A percentile compares a stretch with the other conserved stretches of the same genome.
These are phyloP conservation scores for Polymixis flavicincta DNA, from an alignment of 2,888 invertebrate species.

Conservation along the genomic window DNA sequence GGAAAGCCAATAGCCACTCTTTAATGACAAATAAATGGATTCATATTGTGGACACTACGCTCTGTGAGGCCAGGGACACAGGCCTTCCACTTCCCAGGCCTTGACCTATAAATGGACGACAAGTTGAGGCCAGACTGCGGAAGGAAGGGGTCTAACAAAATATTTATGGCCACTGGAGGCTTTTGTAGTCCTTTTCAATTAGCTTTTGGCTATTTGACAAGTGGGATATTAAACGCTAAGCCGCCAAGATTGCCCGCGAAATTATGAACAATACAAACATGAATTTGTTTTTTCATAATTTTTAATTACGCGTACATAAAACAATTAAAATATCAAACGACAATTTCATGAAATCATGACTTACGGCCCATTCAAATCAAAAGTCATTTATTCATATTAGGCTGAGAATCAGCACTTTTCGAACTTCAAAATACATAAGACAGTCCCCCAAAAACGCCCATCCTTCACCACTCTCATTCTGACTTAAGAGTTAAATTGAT, in stretches of 20 bases:
- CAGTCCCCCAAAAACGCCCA: too few relatives aligned
- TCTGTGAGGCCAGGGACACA: slow-evolving; percentile 60
- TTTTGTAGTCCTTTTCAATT: slow-evolving; percentile 47
- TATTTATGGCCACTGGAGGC: slow-evolving; percentile 35
- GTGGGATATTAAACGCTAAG: background rate
- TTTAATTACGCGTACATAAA: too few relatives aligned
- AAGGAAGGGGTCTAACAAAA: slow-evolving; percentile 42
- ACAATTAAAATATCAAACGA: background rate
- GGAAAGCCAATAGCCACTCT: slow-evolving; percentile 39
- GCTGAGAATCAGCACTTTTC: too few relatives aligned
- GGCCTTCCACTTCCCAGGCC: slow-evolving; percentile 52
- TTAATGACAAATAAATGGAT: slow-evolving; percentile 48
- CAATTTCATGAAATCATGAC: background rate
- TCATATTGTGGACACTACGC: slow-evolving; percentile 40
- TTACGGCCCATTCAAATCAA: too few relatives aligned
- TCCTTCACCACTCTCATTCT: too few relatives aligned
- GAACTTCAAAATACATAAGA: too few relatives aligned
- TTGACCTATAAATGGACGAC: slow-evolving; percentile 60
- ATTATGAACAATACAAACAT: background rate
- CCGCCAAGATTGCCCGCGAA: background rate
- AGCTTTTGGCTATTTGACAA: slow-evolving; percentile 17
- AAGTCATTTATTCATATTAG: too few relatives aligned
- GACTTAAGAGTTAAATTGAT: background rate
- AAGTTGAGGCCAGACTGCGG: slow-evolving; percentile 51
- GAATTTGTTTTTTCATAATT: too few relatives aligned